Evolutionary conservation across 2,888 invertebrate genomes (phyloP).

Genomic region (Polymixis lichenea): DNA sequence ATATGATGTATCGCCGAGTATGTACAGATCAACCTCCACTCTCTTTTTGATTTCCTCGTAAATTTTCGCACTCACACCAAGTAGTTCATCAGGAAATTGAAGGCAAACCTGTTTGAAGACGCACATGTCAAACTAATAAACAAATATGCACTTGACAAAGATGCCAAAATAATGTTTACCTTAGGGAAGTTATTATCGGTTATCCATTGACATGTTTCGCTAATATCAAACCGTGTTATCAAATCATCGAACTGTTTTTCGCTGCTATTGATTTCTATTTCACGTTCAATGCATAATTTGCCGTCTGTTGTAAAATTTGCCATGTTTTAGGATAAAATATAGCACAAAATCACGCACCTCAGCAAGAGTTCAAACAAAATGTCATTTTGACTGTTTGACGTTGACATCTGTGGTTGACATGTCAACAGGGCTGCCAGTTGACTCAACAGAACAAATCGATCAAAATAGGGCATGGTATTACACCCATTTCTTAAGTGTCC

Average conservation of each 20-base stretch:
- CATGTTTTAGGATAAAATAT: constrained; percentile 70
- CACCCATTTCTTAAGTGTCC: too few relatives aligned
- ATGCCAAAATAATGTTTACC: constrained; percentile 84
- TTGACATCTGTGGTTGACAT: neutral
- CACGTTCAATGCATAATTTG: constrained; percentile 88
- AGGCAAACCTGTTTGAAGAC: constrained; percentile 93
- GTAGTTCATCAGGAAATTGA: constrained; percentile 96
- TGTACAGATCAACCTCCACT: constrained; percentile 91
- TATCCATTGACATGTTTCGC: constrained; percentile 93
- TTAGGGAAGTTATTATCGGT: constrained; percentile 91
- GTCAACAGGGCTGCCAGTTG: neutral
- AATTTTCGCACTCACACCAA: constrained; percentile 93
- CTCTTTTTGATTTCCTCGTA: constrained; percentile 89
- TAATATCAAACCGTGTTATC: constrained; percentile 90
- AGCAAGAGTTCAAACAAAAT: neutral
- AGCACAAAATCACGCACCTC: neutral
- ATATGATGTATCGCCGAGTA: constrained; percentile 97
- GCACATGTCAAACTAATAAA: neutral
- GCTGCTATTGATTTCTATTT: constrained; percentile 74
- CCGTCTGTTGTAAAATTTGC: constrained; percentile 89
- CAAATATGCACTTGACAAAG: constrained; percentile 10
- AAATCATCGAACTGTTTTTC: constrained; percentile 75
- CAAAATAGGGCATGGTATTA: too few relatives aligned
- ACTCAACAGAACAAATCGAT: neutral
- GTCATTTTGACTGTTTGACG: constrained; percentile 6